Conservation (phyloP, 2,888 invertebrate genomes). For the Aphelenchoides bicaudatus region DNA sequence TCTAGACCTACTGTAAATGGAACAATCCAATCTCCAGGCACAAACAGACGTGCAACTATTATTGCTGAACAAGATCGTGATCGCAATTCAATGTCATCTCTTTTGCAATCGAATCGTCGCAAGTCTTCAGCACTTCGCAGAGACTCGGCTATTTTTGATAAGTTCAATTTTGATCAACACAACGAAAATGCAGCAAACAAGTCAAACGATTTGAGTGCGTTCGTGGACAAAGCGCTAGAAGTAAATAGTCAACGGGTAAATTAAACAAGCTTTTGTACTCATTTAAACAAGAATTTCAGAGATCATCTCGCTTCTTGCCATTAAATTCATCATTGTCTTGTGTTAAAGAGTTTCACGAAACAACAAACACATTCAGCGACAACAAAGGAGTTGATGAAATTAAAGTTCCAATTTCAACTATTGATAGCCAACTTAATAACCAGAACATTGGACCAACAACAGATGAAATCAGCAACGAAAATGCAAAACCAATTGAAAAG, state of each 20-base stretch:
- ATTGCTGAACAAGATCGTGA: slow-evolving; percentile 15
- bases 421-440: slow-evolving; percentile 7
- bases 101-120: neutral
- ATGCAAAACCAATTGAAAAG: neutral
- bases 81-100: slow-evolving; percentile 10
- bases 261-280: neutral
- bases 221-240: slow-evolving; percentile 16
- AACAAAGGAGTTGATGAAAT: slow-evolving; percentile 5
- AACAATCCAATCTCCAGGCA: slow-evolving; percentile 4
- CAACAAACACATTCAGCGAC: too few species aligned
- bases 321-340: neutral
- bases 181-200: neutral
- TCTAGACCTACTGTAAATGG: neutral
- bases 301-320: slow-evolving; percentile 4
- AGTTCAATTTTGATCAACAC: neutral
- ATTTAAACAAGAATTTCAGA: neutral
- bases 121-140: slow-evolving; percentile 18
- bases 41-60: slow-evolving; percentile 3
- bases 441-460: too few species aligned
- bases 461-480: too few species aligned
- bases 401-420: neutral
- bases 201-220: slow-evolving; percentile 5
- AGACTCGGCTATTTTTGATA: slow-evolving; percentile 15
- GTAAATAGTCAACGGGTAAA: slow-evolving; percentile 6
- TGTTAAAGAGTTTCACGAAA: neutral